These are phyloP conservation scores for Athene noctua DNA, from an alignment of 2,113 vertebrate species.

Conservation along the genomic window DNA sequence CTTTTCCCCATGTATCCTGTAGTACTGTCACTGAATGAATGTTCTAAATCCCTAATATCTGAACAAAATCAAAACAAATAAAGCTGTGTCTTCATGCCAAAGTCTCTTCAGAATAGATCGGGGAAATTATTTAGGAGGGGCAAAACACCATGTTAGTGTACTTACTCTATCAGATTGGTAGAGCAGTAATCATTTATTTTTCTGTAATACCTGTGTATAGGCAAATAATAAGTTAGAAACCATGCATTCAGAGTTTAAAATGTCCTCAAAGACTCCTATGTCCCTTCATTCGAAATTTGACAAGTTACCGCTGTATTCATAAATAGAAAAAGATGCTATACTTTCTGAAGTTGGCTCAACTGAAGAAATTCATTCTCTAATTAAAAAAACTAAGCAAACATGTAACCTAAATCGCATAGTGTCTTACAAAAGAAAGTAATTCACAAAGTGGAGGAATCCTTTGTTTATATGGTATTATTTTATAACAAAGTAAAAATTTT, in stretches of 20 bases:
- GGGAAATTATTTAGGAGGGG: neutral
- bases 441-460: neutral
- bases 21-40: neutral
- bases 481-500: neutral
- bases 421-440: neutral
- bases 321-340: neutral
- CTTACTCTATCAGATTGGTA: neutral
- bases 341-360: neutral
- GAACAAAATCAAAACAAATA: neutral
- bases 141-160: neutral
- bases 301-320: neutral
- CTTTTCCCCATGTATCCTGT: constrained; percentile 35
- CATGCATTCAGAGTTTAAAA: neutral
- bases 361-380: neutral
- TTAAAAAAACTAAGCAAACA: neutral
- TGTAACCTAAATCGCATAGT: neutral
- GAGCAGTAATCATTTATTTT: neutral
- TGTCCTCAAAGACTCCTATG: neutral
- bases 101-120: neutral
- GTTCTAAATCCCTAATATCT: neutral
- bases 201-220: neutral
- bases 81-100: neutral
- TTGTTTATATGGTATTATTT: neutral
- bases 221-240: neutral
- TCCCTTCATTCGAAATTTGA: neutral